Base-by-base conservation (phyloP, 1,140 invertebrate genomes). In the Pseudomyrmex dendroicus region DNA sequence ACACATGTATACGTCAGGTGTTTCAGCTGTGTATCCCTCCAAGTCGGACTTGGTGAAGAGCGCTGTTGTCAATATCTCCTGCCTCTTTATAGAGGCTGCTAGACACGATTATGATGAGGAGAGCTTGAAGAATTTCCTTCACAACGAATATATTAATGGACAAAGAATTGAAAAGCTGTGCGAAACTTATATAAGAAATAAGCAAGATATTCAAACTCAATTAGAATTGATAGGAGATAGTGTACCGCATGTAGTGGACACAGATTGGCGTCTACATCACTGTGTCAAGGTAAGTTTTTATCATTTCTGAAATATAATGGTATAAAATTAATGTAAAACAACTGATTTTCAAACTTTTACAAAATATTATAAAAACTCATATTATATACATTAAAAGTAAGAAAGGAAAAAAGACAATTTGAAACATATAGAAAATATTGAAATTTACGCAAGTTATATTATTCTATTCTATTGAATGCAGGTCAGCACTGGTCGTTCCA, bases 201-300 rank as follows among this genome's bases (percentile, higher is more conserved):
- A 93, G 78, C 67, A 85, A 66, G 73, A 86, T 67, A 89, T 95
- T 73, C 91, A 93, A 80, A 89, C 90, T 68, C 89, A 89, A 7
- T 90, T 96, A 35, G 92, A 94, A 86, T 91, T 92, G 82, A 94
- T 95, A 80, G 95, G 95, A 17, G 92, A 89, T 83, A 90, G 93
- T 88, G 86, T 95, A 78, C 95, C 96, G 5, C 96, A 96, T 86
- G 94, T 97, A 62, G 94, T 95, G n/a, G 96, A 97, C 88, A 93
- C 96, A 2, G 95, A 95, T 84, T 97, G 96, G 96, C 95, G 95
- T 92, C 91, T 96, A 61, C 96, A 96, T 91, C 95, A 95, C 87
- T 92, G 93, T 35, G 84, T 95, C 12, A 95, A 95, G 90, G 95
- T 95, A 92, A 85, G n/a, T 59, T 10, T 62, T 17, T 68, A 77